These are phyloP conservation scores for Tapera naevia DNA, from an alignment of 2,797 vertebrate genomes.

Conservation along the genomic window DNA sequence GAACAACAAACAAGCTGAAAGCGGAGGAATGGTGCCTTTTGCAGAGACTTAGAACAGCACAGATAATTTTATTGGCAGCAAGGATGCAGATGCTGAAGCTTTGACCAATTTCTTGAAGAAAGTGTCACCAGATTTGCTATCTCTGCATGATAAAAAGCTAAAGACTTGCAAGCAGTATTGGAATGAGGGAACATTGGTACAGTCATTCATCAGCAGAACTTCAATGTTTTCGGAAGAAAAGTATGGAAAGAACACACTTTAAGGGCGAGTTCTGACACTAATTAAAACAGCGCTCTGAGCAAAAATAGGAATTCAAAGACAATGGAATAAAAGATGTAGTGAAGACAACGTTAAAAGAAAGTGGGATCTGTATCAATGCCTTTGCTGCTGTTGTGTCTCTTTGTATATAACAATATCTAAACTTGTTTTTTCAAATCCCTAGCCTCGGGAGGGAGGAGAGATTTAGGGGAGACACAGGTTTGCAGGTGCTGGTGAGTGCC, in stretches of 20 bases:
- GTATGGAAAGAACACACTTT: not conserved
- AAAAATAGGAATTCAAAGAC: not conserved
- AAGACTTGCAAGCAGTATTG: slow-evolving; percentile 25
- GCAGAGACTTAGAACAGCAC: not conserved
- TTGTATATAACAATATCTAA: not conserved
- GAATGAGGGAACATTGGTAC: not conserved
- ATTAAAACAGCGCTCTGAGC: slow-evolving; percentile 65
- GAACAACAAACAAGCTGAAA: too few relatives aligned
- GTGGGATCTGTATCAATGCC: not conserved
- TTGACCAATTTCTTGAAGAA: slow-evolving; percentile 22
- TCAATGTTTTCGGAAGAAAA: not conserved
- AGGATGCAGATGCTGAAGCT: slow-evolving; percentile 4
- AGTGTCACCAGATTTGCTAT: not conserved
- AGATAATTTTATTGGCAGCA: slow-evolving; percentile 15
- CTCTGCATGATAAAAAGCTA: slow-evolving; percentile 42
- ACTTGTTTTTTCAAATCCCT: not conserved
- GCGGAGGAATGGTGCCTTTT: not conserved
- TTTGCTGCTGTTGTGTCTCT: not conserved
- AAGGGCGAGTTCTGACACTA: slow-evolving; percentile 32
- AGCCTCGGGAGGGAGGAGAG: not conserved
- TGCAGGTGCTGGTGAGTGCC: not conserved
- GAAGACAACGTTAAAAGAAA: not conserved
- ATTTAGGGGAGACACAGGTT: not conserved
- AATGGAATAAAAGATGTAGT: not conserved
- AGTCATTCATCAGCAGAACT: slow-evolving; percentile 33